Conservation (phyloP, 2,888 invertebrate species). For the Ptychoptera albimana region DNA sequence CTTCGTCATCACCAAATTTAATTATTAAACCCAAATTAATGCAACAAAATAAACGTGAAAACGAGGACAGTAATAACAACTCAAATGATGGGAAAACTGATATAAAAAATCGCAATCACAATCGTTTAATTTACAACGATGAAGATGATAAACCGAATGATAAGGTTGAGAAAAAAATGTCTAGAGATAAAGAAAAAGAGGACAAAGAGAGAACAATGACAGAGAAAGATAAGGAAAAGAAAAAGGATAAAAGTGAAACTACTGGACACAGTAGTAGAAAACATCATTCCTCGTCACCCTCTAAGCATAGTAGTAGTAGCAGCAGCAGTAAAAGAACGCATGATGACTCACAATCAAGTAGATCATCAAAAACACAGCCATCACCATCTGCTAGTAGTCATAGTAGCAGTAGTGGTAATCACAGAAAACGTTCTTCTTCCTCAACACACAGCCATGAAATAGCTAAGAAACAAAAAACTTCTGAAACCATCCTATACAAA, state of each 20-base stretch:
- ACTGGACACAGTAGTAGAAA: neutral
- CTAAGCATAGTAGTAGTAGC: neutral
- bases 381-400: conserved; percentile 2
- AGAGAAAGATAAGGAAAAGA: neutral
- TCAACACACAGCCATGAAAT: conserved; percentile 9
- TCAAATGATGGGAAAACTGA: conserved; percentile 6
- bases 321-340: neutral
- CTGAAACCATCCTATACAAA: conserved; percentile 19
- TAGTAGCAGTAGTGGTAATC: neutral
- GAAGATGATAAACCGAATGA: conserved; percentile 31
- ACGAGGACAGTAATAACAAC: neutral
- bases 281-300: conserved; percentile 3
- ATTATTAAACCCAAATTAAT: neutral
- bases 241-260: neutral
- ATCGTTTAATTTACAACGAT: conserved; percentile 31
- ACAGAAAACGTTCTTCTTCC: conserved; percentile 14
- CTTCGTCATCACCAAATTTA: conserved; percentile 14
- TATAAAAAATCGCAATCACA: conserved; percentile 25
- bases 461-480: conserved; percentile 19
- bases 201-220: conserved; percentile 3
- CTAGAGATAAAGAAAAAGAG: conserved; percentile 17
- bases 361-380: neutral
- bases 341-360: neutral
- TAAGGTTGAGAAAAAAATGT: conserved; percentile 30
- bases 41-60: neutral